A percentile compares a stretch with the other conserved stretches of the same genome.
Evolutionary conservation across 2,113 vertebrate genomes (phyloP).

Genomic region (Zosterops japonicus): DNA sequence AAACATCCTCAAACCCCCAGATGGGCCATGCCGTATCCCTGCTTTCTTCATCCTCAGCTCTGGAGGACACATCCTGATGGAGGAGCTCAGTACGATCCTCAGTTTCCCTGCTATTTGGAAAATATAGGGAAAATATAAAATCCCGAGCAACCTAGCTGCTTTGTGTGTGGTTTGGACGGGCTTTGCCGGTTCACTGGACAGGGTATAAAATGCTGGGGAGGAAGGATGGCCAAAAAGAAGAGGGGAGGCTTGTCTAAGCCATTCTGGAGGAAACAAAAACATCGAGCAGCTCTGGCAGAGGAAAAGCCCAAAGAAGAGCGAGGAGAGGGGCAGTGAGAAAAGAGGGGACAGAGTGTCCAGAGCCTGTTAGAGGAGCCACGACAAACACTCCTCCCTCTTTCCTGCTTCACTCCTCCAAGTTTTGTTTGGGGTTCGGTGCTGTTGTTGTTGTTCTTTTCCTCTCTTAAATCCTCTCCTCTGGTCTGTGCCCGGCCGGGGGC

Average conservation of each 20-base stretch:
- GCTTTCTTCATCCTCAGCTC: not conserved
- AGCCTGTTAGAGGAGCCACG: not conserved
- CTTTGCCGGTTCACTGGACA: not conserved
- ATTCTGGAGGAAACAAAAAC: not conserved
- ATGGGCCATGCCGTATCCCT: accelerated
- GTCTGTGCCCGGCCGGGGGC: not conserved
- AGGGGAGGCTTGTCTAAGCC: not conserved
- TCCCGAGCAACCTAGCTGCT: not conserved
- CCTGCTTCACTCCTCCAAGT: not conserved
- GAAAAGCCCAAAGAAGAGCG: not conserved
- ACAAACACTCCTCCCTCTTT: not conserved
- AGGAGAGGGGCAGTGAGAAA: not conserved
- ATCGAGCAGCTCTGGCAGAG: not conserved
- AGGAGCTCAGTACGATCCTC: not conserved
- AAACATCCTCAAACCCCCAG: not conserved
- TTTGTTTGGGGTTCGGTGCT: not conserved
- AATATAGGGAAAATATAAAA: not conserved
- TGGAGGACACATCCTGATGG: not conserved
- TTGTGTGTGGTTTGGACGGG: not conserved
- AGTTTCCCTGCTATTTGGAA: accelerated
- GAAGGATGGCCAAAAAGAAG: not conserved
- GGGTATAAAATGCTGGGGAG: not conserved
- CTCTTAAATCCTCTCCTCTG: not conserved
- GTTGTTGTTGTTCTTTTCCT: not conserved
- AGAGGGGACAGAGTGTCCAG: not conserved